These are phyloP conservation scores for Tyto alba DNA, from an alignment of 2,113 vertebrate genomes.

Conservation along the genomic window DNA sequence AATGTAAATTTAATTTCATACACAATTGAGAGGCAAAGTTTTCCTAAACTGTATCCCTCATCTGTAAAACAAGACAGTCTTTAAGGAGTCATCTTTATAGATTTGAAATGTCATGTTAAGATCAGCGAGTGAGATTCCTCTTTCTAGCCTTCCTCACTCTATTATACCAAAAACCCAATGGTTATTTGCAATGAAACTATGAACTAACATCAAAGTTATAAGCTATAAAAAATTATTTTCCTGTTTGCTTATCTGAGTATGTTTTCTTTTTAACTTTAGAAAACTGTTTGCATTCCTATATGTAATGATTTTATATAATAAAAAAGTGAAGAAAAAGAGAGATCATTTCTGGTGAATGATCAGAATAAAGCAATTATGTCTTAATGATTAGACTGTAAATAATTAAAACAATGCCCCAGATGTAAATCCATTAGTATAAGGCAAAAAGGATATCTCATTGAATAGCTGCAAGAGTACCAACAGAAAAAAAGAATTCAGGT, in stretches of 20 bases:
- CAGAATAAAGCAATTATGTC: not conserved
- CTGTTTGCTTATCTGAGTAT: not conserved
- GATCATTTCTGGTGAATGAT: not conserved
- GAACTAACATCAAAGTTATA: not conserved
- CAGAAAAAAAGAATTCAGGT: not conserved
- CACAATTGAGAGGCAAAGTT: not conserved
- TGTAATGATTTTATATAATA: not conserved
- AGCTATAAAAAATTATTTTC: not conserved
- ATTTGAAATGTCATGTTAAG: not conserved
- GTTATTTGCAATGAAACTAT: not conserved
- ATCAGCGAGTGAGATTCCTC: not conserved
- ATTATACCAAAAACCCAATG: not conserved
- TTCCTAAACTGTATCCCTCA: not conserved
- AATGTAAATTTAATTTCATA: conserved; percentile 11
- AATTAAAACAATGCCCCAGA: not conserved
- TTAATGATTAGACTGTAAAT: not conserved
- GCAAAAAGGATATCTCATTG: not conserved
- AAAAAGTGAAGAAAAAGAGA: not conserved
- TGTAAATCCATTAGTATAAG: not conserved
- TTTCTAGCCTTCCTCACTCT: not conserved
- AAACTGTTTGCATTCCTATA: not conserved
- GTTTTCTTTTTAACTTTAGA: not conserved
- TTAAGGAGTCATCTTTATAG: not conserved
- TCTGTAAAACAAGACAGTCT: not conserved
- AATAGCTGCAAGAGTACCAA: not conserved